A percentile compares a stretch with the other conserved stretches of the same genome.
Conservation (phyloP, 2,797 vertebrate genomes). For the Falco columbarius region DNA sequence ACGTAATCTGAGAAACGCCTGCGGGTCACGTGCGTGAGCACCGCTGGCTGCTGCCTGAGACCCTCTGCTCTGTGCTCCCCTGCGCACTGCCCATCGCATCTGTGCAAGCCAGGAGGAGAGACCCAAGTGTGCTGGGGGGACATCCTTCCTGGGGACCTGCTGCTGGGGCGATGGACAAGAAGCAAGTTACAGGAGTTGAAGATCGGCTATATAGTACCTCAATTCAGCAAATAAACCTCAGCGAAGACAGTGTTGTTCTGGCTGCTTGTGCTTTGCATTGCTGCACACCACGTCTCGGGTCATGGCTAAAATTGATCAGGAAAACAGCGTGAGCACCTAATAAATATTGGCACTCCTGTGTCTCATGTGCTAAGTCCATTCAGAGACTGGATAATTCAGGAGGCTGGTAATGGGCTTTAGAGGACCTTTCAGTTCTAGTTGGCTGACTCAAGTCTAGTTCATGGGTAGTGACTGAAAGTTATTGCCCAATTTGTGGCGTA, state of each 20-base stretch:
- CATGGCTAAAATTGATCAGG: rapidly evolving
- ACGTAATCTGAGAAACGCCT: rapidly evolving
- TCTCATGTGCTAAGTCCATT: neutral
- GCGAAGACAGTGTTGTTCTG: rapidly evolving
- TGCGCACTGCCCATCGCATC: rapidly evolving
- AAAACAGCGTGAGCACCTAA: neutral
- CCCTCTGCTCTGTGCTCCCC: neutral
- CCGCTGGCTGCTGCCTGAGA: neutral
- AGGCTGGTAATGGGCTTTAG: neutral
- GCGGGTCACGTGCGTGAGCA: rapidly evolving
- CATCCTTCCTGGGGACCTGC: neutral
- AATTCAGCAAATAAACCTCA: neutral
- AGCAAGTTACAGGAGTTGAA: rapidly evolving
- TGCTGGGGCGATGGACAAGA: rapidly evolving
- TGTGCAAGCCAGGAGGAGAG: too few species aligned
- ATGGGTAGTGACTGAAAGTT: neutral
- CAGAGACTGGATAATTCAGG: neutral
- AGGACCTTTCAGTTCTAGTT: neutral
- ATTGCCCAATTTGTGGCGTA: neutral
- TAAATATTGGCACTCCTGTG: neutral
- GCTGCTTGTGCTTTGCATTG: neutral
- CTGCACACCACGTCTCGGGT: neutral
- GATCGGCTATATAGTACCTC: rapidly evolving
- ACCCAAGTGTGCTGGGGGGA: rapidly evolving
- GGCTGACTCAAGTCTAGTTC: neutral